Evolutionary conservation across 2,113 vertebrate genomes (phyloP).

Genomic region (Cyanocitta stelleri): DNA sequence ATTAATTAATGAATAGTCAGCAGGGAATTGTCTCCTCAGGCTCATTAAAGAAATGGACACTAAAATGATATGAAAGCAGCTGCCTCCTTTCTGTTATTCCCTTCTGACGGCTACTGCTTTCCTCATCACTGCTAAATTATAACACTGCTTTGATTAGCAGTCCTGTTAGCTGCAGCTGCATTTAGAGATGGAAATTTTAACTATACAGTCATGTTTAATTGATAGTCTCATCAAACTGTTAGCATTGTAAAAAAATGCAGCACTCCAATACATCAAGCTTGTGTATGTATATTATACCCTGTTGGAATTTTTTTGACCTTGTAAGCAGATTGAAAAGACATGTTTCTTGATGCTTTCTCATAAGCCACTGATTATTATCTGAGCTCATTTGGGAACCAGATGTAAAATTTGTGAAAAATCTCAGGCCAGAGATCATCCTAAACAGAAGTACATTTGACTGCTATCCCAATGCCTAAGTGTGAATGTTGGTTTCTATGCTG

Average conservation of each 20-base stretch:
- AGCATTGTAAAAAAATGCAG: background rate
- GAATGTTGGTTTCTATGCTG: background rate
- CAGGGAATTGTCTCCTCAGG: conserved; percentile 14
- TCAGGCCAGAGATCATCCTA: background rate
- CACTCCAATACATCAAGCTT: background rate
- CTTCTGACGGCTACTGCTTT: background rate
- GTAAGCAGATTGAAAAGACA: background rate
- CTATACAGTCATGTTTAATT: conserved; percentile 33
- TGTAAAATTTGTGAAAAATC: background rate
- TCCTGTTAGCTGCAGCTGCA: conserved; percentile 32
- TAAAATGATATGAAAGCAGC: conserved; percentile 47
- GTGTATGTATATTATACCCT: background rate
- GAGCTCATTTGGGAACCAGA: background rate
- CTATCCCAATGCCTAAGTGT: background rate
- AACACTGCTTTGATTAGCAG: conserved; percentile 40
- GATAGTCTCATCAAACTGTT: conserved; percentile 46
- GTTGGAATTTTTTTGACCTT: conserved; percentile 29
- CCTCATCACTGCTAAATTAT: conserved; percentile 46
- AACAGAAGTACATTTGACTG: background rate
- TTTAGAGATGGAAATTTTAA: conserved; percentile 42
- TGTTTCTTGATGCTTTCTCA: background rate
- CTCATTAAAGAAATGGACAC: conserved; percentile 55
- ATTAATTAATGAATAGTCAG: conserved; percentile 60
- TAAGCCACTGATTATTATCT: background rate
- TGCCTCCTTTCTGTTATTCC: conserved; percentile 21